Base-by-base conservation (phyloP, 2,797 vertebrate genomes). In the Craterocephalus amniculus region DNA sequence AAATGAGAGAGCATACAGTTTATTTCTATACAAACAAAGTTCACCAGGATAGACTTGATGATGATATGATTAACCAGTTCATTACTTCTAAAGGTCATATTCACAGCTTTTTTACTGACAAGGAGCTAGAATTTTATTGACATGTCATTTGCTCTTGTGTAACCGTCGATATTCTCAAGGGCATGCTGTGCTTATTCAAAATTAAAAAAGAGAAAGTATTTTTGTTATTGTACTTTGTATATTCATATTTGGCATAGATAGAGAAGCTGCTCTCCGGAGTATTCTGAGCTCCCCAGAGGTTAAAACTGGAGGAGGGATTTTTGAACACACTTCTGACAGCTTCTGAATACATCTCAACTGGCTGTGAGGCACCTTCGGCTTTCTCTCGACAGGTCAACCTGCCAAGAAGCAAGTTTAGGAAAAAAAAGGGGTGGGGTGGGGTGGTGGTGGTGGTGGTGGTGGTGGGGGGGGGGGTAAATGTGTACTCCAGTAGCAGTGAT, bases 381-480 rank as follows among this genome's bases (percentile, higher is more conserved):
- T 70, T 78, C 66, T 86, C 76, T 89, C 74, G 48, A 87, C 79
- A 85, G 88, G 88, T 91, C 86, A 89, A 86, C 77, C 85, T 90
- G 87, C 87, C 87, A 87, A 89, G 87, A 89, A 89, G 72, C 62
- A 81, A 74, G 72, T 88, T 88, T 88, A 80, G 56, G 75, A 67
- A 62, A 13, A 57, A 73, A 52, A 27, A 52, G 35, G 27, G 27
- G 32, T 16, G n/a, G n/a, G n/a, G n/a, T n/a, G n/a, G n/a, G 26
- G n/a, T 6, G 7, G 26, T 24, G 32, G 22, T 27, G n/a, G 11
- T 80, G 86, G 74, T 16, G 26, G n/a, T 6, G 7, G 26, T 24
- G 32, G 22, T 27, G n/a, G 11, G 81, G 86, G 74, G 86, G 75
- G 87, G 89, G 89, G 88, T 90, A 90, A 90, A 90, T 88, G 83